Conservation (phyloP, 1,140 invertebrate species). For the Cecropterus lyciades region DNA sequence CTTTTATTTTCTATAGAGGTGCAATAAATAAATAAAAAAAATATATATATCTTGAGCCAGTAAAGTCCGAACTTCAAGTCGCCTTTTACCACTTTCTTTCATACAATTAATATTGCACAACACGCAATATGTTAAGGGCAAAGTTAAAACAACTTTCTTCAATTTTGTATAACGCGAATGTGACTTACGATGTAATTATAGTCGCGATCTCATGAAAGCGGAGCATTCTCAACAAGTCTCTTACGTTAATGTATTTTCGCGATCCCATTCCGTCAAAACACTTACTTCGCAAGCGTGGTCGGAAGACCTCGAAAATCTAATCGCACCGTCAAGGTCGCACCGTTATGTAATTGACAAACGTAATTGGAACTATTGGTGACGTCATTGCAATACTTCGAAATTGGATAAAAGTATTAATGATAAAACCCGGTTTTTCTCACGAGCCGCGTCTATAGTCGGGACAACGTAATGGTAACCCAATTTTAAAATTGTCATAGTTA, state of each 20-base stretch:
- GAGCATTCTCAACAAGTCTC: neutral
- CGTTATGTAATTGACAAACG: slow-evolving; percentile 18
- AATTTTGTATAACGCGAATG: neutral
- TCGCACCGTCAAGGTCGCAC: slow-evolving; percentile 13
- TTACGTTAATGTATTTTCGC: slow-evolving; percentile 3
- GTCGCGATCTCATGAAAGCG: neutral
- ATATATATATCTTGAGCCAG: too few species aligned
- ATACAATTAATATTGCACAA: neutral
- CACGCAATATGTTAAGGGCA: neutral
- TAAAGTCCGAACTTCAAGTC: too few species aligned
- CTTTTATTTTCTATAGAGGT: too few species aligned
- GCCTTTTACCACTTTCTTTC: too few species aligned
- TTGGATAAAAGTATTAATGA: neutral
- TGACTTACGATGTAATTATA: slow-evolving; percentile 2
- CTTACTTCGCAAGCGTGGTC: slow-evolving; percentile 7
- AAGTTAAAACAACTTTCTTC: slow-evolving; percentile 6
- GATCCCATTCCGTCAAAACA: slow-evolving; percentile 7
- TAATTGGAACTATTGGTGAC: slow-evolving; percentile 24
- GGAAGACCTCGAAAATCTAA: slow-evolving; percentile 34
- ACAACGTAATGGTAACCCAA: neutral
- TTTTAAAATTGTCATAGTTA: too few species aligned
- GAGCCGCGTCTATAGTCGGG: neutral
- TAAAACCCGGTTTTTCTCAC: neutral
- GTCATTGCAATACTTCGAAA: slow-evolving; percentile 21
- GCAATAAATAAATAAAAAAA: too few species aligned